Evolutionary conservation across 2,888 invertebrate species (phyloP), one percentile per base, ranked within the genome.

Genomic region (Amaurobius ferox): DNA sequence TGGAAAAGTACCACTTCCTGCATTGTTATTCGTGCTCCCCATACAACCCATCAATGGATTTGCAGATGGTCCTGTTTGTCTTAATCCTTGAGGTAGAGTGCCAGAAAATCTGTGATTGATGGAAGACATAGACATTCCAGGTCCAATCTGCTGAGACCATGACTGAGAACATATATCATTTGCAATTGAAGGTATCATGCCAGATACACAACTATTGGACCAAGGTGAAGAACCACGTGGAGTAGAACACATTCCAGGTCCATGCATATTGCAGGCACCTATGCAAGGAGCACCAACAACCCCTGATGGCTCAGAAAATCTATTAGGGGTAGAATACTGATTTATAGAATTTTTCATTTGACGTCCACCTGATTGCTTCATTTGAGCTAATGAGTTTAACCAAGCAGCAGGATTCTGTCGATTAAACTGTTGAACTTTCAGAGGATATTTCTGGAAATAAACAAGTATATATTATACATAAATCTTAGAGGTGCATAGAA

Each of bases 361-460:
- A 11, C 87, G 77, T 32, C 81, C 81, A 32, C 81, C 81, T 29
- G 76, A 40, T 35, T 89, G 90, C 85, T 89, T 94, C 87, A 88
- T 88, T 93, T 95, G 94, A 66, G 95, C 94, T 71, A 95, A 93
- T 90, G 94, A 95, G 91, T 95, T 95, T 48, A 95, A 92, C 95
- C 95, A 95, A 90, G 95, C 95, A 29, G 95, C 94, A 71, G 95
- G 95, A 90, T 95, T 96, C 90, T 96, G 96, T 90, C 96, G 94
- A 91, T 94, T 95, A 91, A 96, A 95, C 91, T 96, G 97, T 78
- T 95, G 95, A 91, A 95, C 94, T 93, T 97, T 97, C 90, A 96
- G 93, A 2, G 97, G 97, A 92, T 97, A 95, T 93, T 97, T 97
- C 94, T 96, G 93, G 85, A 94, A 94, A 90, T 90, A 91, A 89